Percentiles rank a stretch among this genome's conserved stretches.
These are phyloP conservation scores for Agrochola lychnidis DNA, from an alignment of 2,888 invertebrate species.

Conservation along the genomic window DNA sequence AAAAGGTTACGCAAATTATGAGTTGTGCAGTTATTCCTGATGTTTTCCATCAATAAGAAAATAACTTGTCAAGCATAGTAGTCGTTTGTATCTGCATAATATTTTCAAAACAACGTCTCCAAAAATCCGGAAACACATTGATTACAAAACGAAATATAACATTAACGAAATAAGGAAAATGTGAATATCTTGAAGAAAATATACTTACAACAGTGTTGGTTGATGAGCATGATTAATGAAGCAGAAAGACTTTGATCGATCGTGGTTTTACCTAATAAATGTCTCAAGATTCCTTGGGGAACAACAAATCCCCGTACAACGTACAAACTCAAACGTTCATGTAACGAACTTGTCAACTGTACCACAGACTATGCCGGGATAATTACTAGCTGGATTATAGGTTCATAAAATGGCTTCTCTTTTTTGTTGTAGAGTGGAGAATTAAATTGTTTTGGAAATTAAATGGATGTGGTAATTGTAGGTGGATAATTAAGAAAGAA, in stretches of 20 bases:
- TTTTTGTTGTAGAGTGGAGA: constrained; percentile 1
- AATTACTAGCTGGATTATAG: constrained; percentile 24
- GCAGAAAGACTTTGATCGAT: constrained; percentile 88
- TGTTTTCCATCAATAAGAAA: neutral
- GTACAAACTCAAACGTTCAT: constrained; percentile 75
- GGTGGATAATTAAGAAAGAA: too few relatives aligned
- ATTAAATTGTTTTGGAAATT: neutral
- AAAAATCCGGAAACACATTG: constrained; percentile 27
- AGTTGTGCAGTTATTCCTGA: neutral
- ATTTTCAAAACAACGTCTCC: constrained; percentile 22
- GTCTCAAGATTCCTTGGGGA: constrained; percentile 76
- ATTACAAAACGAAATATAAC: constrained; percentile 65
- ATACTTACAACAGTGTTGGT: constrained; percentile 74
- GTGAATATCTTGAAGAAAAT: constrained; percentile 82
- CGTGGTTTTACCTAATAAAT: constrained; percentile 87
- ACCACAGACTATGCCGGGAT: constrained; percentile 42
- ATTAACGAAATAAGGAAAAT: constrained; percentile 82
- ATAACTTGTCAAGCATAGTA: neutral
- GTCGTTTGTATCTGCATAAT: neutral
- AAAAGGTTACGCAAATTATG: too few relatives aligned
- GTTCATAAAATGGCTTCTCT: constrained; percentile 5
- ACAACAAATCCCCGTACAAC: constrained; percentile 72
- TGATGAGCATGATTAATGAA: constrained; percentile 90
- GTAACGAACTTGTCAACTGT: constrained; percentile 76
- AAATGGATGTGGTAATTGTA: neutral